Percentiles rank a stretch among this genome's conserved stretches.
phyloP scores from a whole-genome alignment of 2,113 vertebrate genomes.

The Oryzias javanicus region DNA sequence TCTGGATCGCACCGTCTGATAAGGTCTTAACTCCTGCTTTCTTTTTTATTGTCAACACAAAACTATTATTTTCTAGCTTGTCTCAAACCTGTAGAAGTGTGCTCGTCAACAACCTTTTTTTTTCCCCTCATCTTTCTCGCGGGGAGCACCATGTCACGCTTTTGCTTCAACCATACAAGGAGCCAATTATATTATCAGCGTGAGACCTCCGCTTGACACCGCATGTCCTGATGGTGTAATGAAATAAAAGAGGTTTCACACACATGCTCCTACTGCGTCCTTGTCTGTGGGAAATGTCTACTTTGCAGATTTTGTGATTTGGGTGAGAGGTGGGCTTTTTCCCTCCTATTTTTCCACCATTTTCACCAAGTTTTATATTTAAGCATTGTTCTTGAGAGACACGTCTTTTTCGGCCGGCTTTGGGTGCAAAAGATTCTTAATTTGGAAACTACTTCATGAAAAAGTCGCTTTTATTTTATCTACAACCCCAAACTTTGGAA shows the following conservation, averaged over 20 bases:
- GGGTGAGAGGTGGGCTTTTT: slow-evolving; percentile 47
- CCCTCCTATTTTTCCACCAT: too few species aligned
- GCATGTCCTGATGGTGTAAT: slow-evolving; percentile 67
- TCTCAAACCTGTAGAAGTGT: slow-evolving; percentile 27
- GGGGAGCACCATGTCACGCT: slow-evolving; percentile 47
- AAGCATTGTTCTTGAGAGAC: slow-evolving; percentile 26
- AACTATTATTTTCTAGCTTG: slow-evolving; percentile 35
- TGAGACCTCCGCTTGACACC: slow-evolving; percentile 69
- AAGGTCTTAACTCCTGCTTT: background rate
- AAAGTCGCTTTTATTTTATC: too few species aligned
- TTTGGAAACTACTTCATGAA: too few species aligned
- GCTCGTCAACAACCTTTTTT: slow-evolving; percentile 23
- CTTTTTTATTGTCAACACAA: slow-evolving; percentile 3
- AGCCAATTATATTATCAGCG: slow-evolving; percentile 75
- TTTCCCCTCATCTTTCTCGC: slow-evolving; percentile 34
- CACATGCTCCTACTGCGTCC: slow-evolving; percentile 66
- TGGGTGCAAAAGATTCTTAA: too few species aligned
- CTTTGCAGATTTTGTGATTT: slow-evolving; percentile 65
- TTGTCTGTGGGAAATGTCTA: slow-evolving; percentile 65
- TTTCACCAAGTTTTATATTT: background rate
- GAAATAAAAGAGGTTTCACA: slow-evolving; percentile 69
- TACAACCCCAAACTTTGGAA: too few species aligned
- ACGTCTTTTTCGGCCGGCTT: too few species aligned
- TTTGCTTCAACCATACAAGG: slow-evolving; percentile 55
- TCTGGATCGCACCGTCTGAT: background rate